Evolutionary conservation across 2,888 invertebrate species (phyloP).

Genomic region (Coecobrya sp.): DNA sequence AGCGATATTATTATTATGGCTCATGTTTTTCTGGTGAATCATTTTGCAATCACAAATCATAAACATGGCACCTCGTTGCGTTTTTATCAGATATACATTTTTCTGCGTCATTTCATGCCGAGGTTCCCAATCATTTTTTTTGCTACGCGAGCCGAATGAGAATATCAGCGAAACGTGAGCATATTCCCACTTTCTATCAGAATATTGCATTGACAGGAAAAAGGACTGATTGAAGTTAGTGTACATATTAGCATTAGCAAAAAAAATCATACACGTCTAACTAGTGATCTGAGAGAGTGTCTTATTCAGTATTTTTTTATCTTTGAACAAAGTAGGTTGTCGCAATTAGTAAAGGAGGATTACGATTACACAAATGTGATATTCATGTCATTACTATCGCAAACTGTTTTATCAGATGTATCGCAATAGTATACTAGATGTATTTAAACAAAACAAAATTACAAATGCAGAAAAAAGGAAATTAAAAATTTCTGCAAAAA

Average conservation of each 20-base stretch:
- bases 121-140: conserved; percentile 20
- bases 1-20: not conserved
- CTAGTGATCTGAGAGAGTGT: not conserved
- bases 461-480: conserved; percentile 39
- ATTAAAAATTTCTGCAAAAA: conserved; percentile 1
- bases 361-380: conserved; percentile 73
- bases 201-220: not conserved
- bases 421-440: too few species aligned
- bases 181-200: conserved; percentile 16
- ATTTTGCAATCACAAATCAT: not conserved
- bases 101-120: conserved; percentile 9
- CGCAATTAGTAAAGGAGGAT: conserved; percentile 52
- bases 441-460: not conserved
- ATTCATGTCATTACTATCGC: conserved; percentile 77
- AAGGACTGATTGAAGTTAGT: not conserved
- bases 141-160: not conserved
- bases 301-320: conserved; percentile 4
- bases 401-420: conserved; percentile 60
- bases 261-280: not conserved
- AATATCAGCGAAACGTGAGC: conserved; percentile 3
- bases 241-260: not conserved
- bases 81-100: conserved; percentile 14
- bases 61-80: conserved; percentile 10
- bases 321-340: conserved; percentile 36
- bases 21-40: not conserved